phyloP scores from a whole-genome alignment of 1,140 invertebrate genomes.

The Drosophila auraria region DNA sequence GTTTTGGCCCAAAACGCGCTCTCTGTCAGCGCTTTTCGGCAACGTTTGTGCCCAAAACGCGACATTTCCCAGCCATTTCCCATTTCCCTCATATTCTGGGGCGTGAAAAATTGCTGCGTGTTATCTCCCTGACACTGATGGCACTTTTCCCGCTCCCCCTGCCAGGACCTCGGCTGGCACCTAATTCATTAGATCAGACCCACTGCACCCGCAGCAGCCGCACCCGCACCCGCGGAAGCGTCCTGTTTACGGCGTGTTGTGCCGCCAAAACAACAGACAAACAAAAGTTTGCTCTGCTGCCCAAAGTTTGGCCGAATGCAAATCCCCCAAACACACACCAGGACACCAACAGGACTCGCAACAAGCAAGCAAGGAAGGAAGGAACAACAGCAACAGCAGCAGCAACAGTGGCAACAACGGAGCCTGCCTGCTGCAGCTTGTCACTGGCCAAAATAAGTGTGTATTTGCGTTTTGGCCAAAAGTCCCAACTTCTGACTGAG shows the following conservation, averaged over 20 bases:
- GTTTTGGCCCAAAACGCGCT: constrained; percentile 22
- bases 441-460: neutral
- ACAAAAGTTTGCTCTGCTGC: constrained; percentile 44
- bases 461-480: constrained; percentile 3
- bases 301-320: constrained; percentile 52
- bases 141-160: neutral
- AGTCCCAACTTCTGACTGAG: constrained; percentile 3
- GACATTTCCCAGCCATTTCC: constrained; percentile 24
- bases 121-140: constrained; percentile 41
- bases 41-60: neutral
- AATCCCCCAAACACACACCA: constrained; percentile 35
- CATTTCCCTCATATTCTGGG: constrained; percentile 13
- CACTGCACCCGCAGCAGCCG: constrained; percentile 10
- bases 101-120: constrained; percentile 37
- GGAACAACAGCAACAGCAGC: neutral
- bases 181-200: constrained; percentile 50
- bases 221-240: neutral
- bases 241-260: constrained; percentile 16
- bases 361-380: neutral
- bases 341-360: neutral
- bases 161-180: constrained; percentile 8
- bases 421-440: constrained; percentile 5
- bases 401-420: neutral
- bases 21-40: constrained; percentile 21
- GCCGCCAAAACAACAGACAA: constrained; percentile 57